Conservation (phyloP, 2,888 invertebrate species). For the Apamea sordens region DNA sequence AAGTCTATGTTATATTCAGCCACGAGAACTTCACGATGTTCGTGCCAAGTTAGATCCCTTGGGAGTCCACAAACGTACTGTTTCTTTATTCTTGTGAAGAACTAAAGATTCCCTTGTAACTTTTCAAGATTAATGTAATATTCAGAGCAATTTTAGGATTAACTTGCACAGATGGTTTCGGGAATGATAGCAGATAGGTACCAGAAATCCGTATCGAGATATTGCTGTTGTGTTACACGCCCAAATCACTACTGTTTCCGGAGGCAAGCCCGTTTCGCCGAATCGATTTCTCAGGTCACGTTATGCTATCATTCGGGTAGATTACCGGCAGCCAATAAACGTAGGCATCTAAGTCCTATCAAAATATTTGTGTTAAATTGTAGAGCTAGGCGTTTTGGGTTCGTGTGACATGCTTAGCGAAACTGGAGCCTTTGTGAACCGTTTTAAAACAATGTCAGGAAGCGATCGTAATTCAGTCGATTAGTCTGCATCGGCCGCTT, state of each 20-base stretch:
- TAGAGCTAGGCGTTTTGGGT: constrained; percentile 26
- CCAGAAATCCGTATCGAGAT: constrained; percentile 24
- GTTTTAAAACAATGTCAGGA: constrained; percentile 81
- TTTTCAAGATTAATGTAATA: constrained; percentile 50
- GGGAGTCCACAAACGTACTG: constrained; percentile 30
- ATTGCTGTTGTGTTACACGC: constrained; percentile 26
- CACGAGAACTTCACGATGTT: constrained; percentile 18
- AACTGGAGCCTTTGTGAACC: constrained; percentile 72
- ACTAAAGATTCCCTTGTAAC: constrained; percentile 40
- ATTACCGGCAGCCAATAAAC: constrained; percentile 32
- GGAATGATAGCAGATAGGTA: constrained; percentile 24
- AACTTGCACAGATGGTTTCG: constrained; percentile 23
- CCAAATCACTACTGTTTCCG: constrained; percentile 25
- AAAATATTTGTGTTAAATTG: constrained; percentile 48
- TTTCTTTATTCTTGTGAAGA: constrained; percentile 38
- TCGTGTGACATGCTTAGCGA: constrained; percentile 62
- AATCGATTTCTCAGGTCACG: constrained; percentile 55
- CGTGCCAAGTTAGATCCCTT: constrained; percentile 39
- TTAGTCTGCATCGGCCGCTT: constrained; percentile 69
- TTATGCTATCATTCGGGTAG: constrained; percentile 35
- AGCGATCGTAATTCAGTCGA: constrained; percentile 76
- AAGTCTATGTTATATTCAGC: constrained; percentile 49
- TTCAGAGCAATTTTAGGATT: constrained; percentile 48
- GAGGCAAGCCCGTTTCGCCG: constrained; percentile 30
- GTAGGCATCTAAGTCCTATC: constrained; percentile 29